These are phyloP conservation scores for Allacma fusca DNA, from an alignment of 2,888 invertebrate species.

Conservation along the genomic window DNA sequence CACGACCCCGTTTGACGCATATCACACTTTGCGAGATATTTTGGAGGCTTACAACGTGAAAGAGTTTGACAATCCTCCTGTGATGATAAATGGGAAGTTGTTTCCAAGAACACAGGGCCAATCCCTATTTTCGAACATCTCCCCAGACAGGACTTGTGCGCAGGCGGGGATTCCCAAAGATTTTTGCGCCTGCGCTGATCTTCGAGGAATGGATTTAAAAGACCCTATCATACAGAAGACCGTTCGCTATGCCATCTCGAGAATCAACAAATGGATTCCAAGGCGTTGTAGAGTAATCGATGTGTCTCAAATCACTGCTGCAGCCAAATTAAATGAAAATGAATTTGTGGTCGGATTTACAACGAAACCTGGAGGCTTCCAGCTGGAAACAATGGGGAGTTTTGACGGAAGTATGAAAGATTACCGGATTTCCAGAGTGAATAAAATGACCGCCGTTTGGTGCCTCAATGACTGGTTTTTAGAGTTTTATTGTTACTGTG, in stretches of 20 bases:
- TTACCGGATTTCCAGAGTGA: slow-evolving; percentile 10
- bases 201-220: slow-evolving; percentile 23
- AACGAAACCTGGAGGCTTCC: slow-evolving; percentile 40
- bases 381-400: slow-evolving; percentile 33
- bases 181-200: slow-evolving; percentile 42
- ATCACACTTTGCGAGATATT: slow-evolving; percentile 41
- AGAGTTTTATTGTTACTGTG: slow-evolving; percentile 44
- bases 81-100: background rate
- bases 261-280: slow-evolving; percentile 29
- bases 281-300: slow-evolving; percentile 30
- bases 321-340: slow-evolving; percentile 18
- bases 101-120: slow-evolving; percentile 18
- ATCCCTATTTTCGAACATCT: slow-evolving; percentile 38
- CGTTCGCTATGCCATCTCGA: background rate
- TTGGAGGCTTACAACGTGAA: slow-evolving; percentile 35
- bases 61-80: slow-evolving; percentile 13
- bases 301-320: slow-evolving; percentile 32
- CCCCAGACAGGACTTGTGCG: slow-evolving; percentile 33
- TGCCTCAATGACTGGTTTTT: slow-evolving; percentile 38
- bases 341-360: slow-evolving; percentile 43
- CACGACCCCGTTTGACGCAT: slow-evolving; percentile 43
- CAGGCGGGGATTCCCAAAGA: slow-evolving; percentile 39
- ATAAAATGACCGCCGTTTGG: slow-evolving; percentile 22
- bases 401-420: slow-evolving; percentile 14
- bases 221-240: slow-evolving; percentile 19